Evolutionary conservation across 2,888 invertebrate species (phyloP).

Genomic region (Psylliodes chrysocephalus): DNA sequence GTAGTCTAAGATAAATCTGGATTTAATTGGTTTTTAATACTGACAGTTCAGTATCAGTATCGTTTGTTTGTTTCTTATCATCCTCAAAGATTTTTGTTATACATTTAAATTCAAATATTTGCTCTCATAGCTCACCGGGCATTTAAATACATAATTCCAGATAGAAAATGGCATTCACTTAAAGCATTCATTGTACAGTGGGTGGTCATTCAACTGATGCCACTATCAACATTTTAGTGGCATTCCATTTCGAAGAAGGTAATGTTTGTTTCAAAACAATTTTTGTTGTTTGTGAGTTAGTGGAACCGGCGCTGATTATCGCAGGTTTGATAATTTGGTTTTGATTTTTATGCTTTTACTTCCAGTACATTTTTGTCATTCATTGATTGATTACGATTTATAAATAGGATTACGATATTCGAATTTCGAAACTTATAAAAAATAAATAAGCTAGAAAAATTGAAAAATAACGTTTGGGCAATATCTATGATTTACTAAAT

Average conservation of each 20-base stretch:
- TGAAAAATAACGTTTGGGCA: no score
- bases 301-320: not conserved
- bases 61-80: slow-evolving; percentile 32
- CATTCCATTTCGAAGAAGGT: not conserved
- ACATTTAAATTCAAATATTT: slow-evolving; percentile 21
- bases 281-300: not conserved
- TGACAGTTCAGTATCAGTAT: slow-evolving; percentile 21
- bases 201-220: slow-evolving; percentile 1
- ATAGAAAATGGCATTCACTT: slow-evolving; percentile 26
- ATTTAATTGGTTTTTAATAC: slow-evolving; percentile 14
- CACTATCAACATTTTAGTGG: not conserved
- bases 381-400: no score
- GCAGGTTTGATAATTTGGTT: not conserved
- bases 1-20: not conserved
- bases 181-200: slow-evolving; percentile 11
- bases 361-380: no score
- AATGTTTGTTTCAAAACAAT: slow-evolving; percentile 3
- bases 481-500: no score
- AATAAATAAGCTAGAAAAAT: no score
- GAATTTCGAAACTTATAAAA: no score
- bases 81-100: slow-evolving; percentile 1
- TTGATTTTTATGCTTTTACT: no score
- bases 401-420: no score
- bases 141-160: slow-evolving; percentile 31
- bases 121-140: slow-evolving; percentile 1